Percentiles rank a stretch among this genome's conserved stretches.
Conservation (phyloP, 2,797 vertebrate genomes). For the Streptopelia turtur region DNA sequence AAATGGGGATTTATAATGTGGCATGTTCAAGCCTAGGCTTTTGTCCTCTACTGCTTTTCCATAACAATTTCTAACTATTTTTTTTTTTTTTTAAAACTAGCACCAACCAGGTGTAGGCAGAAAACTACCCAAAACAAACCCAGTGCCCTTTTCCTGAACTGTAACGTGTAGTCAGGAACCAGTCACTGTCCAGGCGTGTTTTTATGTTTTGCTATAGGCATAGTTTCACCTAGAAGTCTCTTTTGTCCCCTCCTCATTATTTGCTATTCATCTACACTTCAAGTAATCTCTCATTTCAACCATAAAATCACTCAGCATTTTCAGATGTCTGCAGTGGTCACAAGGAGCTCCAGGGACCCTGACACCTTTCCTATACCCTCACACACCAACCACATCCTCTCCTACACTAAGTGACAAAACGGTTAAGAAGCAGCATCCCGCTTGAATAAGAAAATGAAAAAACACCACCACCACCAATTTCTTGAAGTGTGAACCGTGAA, state of each 20-base stretch:
- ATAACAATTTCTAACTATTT: neutral
- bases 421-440: neutral
- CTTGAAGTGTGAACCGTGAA: neutral
- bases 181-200: neutral
- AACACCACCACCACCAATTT: neutral
- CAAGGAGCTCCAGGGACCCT: neutral
- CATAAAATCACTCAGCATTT: neutral
- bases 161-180: neutral
- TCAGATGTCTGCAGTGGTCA: neutral
- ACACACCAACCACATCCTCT: neutral
- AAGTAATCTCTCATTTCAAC: neutral
- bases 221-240: neutral
- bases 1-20: accelerated
- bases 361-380: neutral
- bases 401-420: neutral
- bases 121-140: neutral
- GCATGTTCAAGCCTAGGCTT: neutral
- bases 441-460: neutral
- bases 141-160: neutral
- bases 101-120: neutral
- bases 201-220: neutral
- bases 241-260: neutral
- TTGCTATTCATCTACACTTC: neutral
- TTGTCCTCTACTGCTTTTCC: neutral
- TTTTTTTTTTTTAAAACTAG: neutral